Evolutionary conservation across 1,140 invertebrate genomes (phyloP).

Genomic region (Chrysopa pallens): DNA sequence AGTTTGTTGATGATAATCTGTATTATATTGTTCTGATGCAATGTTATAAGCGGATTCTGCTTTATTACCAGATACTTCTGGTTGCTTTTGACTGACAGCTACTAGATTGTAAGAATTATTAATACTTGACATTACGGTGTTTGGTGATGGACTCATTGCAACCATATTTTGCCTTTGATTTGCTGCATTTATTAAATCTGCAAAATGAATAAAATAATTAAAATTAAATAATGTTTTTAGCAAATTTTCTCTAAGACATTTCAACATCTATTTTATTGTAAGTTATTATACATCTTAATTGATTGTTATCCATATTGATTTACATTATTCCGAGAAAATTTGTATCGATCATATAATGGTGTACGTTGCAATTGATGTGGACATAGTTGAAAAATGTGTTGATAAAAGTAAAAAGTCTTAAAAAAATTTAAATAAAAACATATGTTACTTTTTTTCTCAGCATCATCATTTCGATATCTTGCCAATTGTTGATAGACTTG

Average conservation of each 20-base stretch:
- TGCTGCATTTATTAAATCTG: not conserved
- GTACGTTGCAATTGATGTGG: too few relatives aligned
- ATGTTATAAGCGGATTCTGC: not conserved
- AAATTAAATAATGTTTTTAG: too few relatives aligned
- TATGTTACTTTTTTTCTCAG: not conserved
- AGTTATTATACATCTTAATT: too few relatives aligned
- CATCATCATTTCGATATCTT: constrained; percentile 31
- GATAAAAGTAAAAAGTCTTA: too few relatives aligned
- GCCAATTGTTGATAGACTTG: constrained; percentile 69
- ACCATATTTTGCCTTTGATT: too few relatives aligned
- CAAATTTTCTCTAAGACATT: too few relatives aligned
- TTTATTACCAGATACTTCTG: not conserved
- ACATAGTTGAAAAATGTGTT: too few relatives aligned
- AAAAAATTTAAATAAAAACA: constrained; percentile 1
- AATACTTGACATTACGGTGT: not conserved
- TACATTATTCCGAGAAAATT: too few relatives aligned
- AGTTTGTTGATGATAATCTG: not conserved
- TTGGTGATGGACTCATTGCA: not conserved
- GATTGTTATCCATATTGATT: too few relatives aligned
- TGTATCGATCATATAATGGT: too few relatives aligned
- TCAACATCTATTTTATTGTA: too few relatives aligned
- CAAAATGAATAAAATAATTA: not conserved
- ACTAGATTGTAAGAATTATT: constrained; percentile 1
- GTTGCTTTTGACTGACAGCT: not conserved
- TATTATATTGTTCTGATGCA: not conserved